Percentiles rank a stretch among this genome's conserved stretches.
Conservation (phyloP, 2,888 invertebrate species). For the Ecliptopera silaceata region DNA sequence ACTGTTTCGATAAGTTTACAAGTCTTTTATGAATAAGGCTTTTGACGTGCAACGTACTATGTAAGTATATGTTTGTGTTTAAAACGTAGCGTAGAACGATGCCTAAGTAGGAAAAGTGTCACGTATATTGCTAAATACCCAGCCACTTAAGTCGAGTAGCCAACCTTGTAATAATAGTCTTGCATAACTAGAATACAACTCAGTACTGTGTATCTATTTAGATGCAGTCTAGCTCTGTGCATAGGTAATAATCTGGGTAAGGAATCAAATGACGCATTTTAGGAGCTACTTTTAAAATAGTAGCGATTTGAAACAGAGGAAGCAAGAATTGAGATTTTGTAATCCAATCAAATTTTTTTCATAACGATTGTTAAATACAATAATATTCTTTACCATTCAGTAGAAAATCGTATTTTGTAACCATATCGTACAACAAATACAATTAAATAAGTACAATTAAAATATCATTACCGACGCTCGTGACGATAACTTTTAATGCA, state of each 20-base stretch:
- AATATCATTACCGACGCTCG: slow-evolving; percentile 11
- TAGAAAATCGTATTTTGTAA: background rate
- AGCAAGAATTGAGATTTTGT: too few relatives aligned
- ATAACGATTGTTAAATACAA: too few relatives aligned
- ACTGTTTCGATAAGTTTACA: too few relatives aligned
- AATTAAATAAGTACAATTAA: slow-evolving; percentile 22
- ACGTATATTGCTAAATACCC: slow-evolving; percentile 15
- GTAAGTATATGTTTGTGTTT: too few relatives aligned
- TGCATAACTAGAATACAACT: slow-evolving; percentile 11
- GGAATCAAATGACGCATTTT: background rate
- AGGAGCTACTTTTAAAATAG: background rate
- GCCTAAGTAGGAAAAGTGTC: slow-evolving; percentile 3
- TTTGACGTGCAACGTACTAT: too few relatives aligned
- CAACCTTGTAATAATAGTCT: slow-evolving; percentile 26
- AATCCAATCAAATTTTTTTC: too few relatives aligned
- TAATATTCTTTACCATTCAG: too few relatives aligned
- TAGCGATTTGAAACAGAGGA: too few relatives aligned
- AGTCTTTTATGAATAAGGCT: too few relatives aligned
- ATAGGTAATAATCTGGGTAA: background rate
- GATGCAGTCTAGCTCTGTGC: background rate
- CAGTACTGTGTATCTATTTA: background rate
- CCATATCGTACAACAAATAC: slow-evolving; percentile 3
- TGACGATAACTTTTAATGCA: slow-evolving; percentile 10
- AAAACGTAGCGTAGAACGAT: background rate
- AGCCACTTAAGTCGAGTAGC: slow-evolving; percentile 14